Percentiles rank a stretch among this genome's conserved stretches.
phyloP scores from a whole-genome alignment of 2,888 invertebrate genomes.

The Pheosia tremula region DNA sequence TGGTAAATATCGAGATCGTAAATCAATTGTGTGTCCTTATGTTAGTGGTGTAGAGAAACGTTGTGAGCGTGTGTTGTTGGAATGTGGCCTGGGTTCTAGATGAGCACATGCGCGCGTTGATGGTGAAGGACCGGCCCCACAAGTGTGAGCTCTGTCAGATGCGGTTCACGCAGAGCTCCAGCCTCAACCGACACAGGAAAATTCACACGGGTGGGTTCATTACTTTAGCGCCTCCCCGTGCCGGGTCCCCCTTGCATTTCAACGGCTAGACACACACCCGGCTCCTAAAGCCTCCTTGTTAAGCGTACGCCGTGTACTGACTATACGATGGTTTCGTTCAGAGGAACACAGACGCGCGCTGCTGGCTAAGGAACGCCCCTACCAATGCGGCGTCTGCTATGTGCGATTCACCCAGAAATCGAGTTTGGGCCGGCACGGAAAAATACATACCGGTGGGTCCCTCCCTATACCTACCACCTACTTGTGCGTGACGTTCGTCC shows the following conservation, averaged over 20 bases:
- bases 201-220: conserved; percentile 86
- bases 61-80: conserved; percentile 60
- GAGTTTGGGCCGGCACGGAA: conserved; percentile 87
- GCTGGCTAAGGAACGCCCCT: conserved; percentile 82
- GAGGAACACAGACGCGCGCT: conserved; percentile 78
- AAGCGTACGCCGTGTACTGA: conserved; percentile 52
- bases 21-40: conserved; percentile 62
- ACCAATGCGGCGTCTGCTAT: conserved; percentile 87
- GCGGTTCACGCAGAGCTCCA: conserved; percentile 89
- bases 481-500: conserved; percentile 66
- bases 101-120: conserved; percentile 83
- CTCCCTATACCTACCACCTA: conserved; percentile 59
- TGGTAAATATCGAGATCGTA: conserved; percentile 10
- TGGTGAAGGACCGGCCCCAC: conserved; percentile 85
- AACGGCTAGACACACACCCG: conserved; percentile 35
- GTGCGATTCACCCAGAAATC: conserved; percentile 88
- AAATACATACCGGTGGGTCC: conserved; percentile 85
- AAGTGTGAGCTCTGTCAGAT: conserved; percentile 88
- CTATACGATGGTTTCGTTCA: conserved; percentile 72
- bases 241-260: conserved; percentile 46
- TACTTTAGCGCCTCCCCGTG: conserved; percentile 58
- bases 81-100: conserved; percentile 79
- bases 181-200: conserved; percentile 89
- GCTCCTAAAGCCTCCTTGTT: conserved; percentile 45
- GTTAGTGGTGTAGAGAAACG: conserved; percentile 40